A percentile compares a stretch with the other conserved stretches of the same genome.
Evolutionary conservation across 2,888 invertebrate genomes (phyloP).

Genomic region (Lathronympha strigana): DNA sequence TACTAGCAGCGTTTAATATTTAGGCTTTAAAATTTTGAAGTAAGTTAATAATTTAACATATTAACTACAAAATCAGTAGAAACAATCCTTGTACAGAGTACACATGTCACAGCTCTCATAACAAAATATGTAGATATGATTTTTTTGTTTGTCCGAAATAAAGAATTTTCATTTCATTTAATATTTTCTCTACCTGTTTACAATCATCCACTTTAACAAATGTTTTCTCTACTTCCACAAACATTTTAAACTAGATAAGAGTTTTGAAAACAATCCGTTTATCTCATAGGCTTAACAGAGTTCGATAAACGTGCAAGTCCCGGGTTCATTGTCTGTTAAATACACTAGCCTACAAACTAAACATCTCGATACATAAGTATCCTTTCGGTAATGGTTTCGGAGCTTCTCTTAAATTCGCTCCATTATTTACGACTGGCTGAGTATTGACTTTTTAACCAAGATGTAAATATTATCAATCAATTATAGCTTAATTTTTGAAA

Average conservation of each 20-base stretch:
- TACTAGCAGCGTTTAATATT: no score
- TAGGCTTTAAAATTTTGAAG: no score
- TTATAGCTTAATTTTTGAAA: no score
- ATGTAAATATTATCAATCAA: no score
- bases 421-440: neutral
- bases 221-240: neutral
- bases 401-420: neutral
- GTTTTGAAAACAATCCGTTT: slow-evolving; percentile 18
- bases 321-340: slow-evolving; percentile 28
- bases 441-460: neutral
- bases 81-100: no score
- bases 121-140: no score
- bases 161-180: neutral
- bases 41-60: no score
- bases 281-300: slow-evolving; percentile 5
- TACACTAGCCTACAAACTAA: slow-evolving; percentile 23
- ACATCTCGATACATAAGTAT: slow-evolving; percentile 26
- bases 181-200: neutral
- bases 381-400: slow-evolving; percentile 23
- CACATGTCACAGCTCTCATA: no score
- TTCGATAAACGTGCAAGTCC: slow-evolving; percentile 10
- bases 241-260: slow-evolving; percentile 13
- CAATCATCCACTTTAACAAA: neutral
- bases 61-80: no score
- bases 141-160: no score